phyloP scores from a whole-genome alignment of 2,797 vertebrate species.

The Danio jaintianensis region DNA sequence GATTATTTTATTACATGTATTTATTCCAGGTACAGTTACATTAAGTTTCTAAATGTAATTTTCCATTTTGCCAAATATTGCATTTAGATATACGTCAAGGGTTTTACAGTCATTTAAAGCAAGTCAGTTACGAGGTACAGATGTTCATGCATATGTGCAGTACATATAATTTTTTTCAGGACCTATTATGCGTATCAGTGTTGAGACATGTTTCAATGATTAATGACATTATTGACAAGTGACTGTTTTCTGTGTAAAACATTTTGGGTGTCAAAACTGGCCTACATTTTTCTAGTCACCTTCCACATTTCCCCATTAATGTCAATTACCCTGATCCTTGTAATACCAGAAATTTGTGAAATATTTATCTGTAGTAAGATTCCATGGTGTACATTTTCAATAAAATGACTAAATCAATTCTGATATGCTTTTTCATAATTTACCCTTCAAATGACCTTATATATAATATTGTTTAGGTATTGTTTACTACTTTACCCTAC shows the following conservation, averaged over 20 bases:
- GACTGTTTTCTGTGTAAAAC: conserved; percentile 73
- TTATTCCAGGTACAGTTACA: conserved; percentile 64
- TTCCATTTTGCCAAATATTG: conserved; percentile 78
- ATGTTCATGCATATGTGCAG: conserved; percentile 73
- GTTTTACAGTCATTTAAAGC: conserved; percentile 30
- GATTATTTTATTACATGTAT: conserved; percentile 65
- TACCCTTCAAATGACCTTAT: background rate
- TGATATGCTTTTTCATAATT: conserved; percentile 5
- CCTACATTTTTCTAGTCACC: conserved; percentile 78
- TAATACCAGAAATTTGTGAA: conserved; percentile 70
- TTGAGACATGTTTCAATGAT: conserved; percentile 80
- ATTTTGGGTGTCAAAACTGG: conserved; percentile 74
- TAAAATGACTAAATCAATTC: conserved; percentile 74
- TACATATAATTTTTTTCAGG: conserved; percentile 84
- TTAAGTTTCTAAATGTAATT: conserved; percentile 69
- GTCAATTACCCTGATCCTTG: conserved; percentile 65
- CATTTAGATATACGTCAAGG: conserved; percentile 64
- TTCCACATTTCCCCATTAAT: conserved; percentile 69
- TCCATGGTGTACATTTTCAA: conserved; percentile 85
- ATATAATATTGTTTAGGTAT: background rate
- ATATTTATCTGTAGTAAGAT: conserved; percentile 76
- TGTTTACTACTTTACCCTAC: no score
- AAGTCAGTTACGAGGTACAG: conserved; percentile 70
- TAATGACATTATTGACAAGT: conserved; percentile 74
- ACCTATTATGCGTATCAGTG: conserved; percentile 86